phyloP scores from a whole-genome alignment of 2,888 invertebrate species.

The Drosophila nr. fundita region DNA sequence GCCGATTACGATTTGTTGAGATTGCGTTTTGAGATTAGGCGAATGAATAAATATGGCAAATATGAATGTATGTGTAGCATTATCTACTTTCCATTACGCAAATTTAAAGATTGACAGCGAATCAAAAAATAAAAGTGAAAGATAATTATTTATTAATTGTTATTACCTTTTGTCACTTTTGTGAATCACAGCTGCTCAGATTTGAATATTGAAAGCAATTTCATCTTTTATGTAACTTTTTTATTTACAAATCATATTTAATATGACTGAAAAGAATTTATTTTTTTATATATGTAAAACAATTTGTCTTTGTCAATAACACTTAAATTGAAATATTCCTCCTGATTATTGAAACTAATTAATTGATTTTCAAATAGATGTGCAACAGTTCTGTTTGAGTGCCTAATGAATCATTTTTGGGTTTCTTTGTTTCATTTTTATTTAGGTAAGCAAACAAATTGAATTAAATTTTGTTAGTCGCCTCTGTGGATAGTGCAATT shows the following conservation, averaged over 20 bases:
- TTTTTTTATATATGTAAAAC: not conserved
- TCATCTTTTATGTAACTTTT: not conserved
- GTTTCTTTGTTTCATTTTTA: slow-evolving; percentile 3
- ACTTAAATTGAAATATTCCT: not conserved
- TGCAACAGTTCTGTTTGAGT: not conserved
- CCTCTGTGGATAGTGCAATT: slow-evolving; percentile 17
- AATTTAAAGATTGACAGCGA: slow-evolving; percentile 26
- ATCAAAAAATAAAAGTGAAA: slow-evolving; percentile 36
- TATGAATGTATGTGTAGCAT: not conserved
- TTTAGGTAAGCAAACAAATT: slow-evolving; percentile 54
- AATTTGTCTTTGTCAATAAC: not conserved
- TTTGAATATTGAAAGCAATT: slow-evolving; percentile 1
- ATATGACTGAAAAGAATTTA: not conserved
- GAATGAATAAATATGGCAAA: slow-evolving; percentile 18
- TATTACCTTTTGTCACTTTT: slow-evolving; percentile 18
- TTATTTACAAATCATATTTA: too few species aligned
- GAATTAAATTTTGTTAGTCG: slow-evolving; percentile 57
- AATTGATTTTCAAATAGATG: too few species aligned
- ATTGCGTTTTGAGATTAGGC: slow-evolving; percentile 54
- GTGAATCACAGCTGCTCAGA: not conserved
- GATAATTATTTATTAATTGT: slow-evolving; percentile 37
- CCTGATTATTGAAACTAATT: not conserved
- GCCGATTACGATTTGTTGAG: slow-evolving; percentile 68
- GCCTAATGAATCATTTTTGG: not conserved
- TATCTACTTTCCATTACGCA: slow-evolving; percentile 5